These are phyloP conservation scores for Uropetala carovei DNA, from an alignment of 2,888 invertebrate genomes.

Conservation along the genomic window DNA sequence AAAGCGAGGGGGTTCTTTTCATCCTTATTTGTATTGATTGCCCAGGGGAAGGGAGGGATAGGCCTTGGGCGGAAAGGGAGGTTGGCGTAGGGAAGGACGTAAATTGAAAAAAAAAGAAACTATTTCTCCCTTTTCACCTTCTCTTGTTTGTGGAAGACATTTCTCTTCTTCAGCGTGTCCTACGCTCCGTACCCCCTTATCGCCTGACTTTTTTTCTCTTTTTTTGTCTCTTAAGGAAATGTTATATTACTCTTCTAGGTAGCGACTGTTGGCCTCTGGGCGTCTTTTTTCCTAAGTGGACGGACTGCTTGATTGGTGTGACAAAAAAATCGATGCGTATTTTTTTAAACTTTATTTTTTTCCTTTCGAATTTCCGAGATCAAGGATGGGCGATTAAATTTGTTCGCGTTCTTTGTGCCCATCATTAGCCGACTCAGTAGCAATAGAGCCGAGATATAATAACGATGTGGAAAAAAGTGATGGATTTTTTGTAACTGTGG, in stretches of 20 bases:
- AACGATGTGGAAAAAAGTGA: too few species aligned
- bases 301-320: neutral
- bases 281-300: neutral
- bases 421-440: too few species aligned
- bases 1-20: neutral
- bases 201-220: neutral
- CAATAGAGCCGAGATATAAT: too few species aligned
- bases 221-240: neutral
- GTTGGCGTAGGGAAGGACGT: neutral
- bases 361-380: too few species aligned
- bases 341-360: too few species aligned
- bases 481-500: too few species aligned
- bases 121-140: neutral
- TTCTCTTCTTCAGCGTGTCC: conserved; percentile 20
- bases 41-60: neutral
- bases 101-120: conserved; percentile 45
- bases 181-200: neutral
- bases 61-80: neutral
- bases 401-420: too few species aligned
- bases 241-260: neutral
- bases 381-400: too few species aligned
- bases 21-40: conserved; percentile 29
- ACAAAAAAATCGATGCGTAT: neutral
- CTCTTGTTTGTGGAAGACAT: conserved; percentile 39
- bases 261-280: neutral